These are phyloP conservation scores for Diplodus sargus DNA, from an alignment of 2,797 vertebrate species.

Conservation along the genomic window DNA sequence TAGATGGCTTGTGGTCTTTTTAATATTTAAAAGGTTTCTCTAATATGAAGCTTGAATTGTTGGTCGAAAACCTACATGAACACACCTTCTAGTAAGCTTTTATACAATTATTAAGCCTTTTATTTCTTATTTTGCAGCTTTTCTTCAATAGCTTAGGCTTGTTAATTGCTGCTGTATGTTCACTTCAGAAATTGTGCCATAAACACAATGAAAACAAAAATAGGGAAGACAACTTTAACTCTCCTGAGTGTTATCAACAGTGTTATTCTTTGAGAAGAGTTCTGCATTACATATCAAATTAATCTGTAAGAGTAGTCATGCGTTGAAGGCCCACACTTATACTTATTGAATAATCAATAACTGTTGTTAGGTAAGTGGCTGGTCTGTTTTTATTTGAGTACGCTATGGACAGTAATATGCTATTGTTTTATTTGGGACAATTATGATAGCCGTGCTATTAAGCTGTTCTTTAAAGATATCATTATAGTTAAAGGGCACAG, in stretches of 20 bases:
- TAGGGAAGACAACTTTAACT: not conserved
- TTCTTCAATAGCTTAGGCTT: not conserved
- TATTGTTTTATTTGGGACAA: slow-evolving; percentile 77
- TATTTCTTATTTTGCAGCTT: not conserved
- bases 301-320: slow-evolving; percentile 10
- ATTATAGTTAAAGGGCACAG: slow-evolving; percentile 74
- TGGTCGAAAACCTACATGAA: not conserved
- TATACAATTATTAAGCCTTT: not conserved
- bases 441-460: slow-evolving; percentile 69
- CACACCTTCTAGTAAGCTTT: not conserved
- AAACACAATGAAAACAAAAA: not conserved
- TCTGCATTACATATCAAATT: slow-evolving; percentile 6
- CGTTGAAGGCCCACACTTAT: not conserved
- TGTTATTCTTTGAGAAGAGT: not conserved
- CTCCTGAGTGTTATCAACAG: not conserved
- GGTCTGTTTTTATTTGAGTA: slow-evolving; percentile 66
- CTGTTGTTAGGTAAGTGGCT: slow-evolving; percentile 47
- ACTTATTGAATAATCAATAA: slow-evolving; percentile 67
- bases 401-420: slow-evolving; percentile 57
- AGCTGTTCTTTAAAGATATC: slow-evolving; percentile 72
- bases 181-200: not conserved
- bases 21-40: not conserved
- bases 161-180: not conserved
- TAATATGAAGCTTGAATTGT: not conserved
- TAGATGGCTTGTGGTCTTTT: not conserved